Conservation (phyloP, 2,888 invertebrate species). For the Caenorhabditis japonica region DNA sequence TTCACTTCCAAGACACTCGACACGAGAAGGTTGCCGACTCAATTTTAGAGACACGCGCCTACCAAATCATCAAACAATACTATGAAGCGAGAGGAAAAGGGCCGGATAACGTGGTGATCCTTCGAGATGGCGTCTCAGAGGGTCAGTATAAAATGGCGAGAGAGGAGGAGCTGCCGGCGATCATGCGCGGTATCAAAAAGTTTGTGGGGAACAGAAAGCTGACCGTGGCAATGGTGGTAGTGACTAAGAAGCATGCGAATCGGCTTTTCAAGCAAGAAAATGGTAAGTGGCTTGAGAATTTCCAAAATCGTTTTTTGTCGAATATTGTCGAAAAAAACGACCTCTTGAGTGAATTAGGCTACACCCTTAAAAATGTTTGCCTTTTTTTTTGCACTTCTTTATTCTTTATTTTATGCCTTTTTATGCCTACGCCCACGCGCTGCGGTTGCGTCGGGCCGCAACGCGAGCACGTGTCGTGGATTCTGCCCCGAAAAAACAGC, state of each 20-base stretch:
- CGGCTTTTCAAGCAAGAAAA: conserved; percentile 44
- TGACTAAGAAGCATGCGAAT: conserved; percentile 68
- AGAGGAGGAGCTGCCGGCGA: conserved; percentile 36
- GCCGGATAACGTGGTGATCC: conserved; percentile 51
- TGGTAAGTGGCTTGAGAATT: too few species aligned
- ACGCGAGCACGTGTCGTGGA: too few species aligned
- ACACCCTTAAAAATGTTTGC: too few species aligned
- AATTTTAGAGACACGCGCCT: conserved; percentile 41
- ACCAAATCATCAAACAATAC: conserved; percentile 51
- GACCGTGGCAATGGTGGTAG: conserved; percentile 63
- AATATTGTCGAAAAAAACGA: too few species aligned
- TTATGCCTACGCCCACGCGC: too few species aligned
- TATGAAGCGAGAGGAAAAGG: conserved; percentile 12
- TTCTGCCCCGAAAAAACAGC: too few species aligned
- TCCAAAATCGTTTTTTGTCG: too few species aligned
- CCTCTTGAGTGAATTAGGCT: too few species aligned
- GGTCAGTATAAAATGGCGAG: conserved; percentile 59
- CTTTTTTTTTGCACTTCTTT: too few species aligned
- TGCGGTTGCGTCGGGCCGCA: too few species aligned
- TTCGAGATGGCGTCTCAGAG: conserved; percentile 64
- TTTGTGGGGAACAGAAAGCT: conserved; percentile 37
- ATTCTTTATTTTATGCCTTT: too few species aligned
- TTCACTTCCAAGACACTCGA: conserved; percentile 52
- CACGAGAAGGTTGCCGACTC: conserved; percentile 50
- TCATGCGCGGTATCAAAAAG: conserved; percentile 44